These are phyloP conservation scores for Amphiprion ocellaris DNA, from an alignment of 2,113 vertebrate genomes.

Conservation along the genomic window DNA sequence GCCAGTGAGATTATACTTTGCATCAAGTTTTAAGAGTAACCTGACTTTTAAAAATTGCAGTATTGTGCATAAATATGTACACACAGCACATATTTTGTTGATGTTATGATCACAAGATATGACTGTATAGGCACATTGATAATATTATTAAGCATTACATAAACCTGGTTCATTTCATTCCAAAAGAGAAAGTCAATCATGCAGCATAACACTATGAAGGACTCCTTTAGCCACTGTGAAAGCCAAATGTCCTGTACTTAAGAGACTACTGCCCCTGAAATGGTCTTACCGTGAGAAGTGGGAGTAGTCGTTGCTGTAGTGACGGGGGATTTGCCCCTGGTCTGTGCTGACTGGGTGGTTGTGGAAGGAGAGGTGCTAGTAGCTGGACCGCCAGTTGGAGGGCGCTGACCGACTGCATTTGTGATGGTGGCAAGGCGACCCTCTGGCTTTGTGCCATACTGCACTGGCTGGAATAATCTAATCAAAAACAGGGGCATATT, in stretches of 20 bases:
- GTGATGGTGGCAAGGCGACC: conserved; percentile 88
- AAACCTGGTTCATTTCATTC: conserved; percentile 12
- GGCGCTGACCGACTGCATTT: conserved; percentile 78
- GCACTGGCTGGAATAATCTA: conserved; percentile 93
- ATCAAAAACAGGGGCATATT: background rate
- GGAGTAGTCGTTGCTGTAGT: conserved; percentile 83
- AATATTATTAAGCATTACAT: conserved; percentile 1
- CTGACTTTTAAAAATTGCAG: conserved; percentile 8
- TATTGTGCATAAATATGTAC: background rate
- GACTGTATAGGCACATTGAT: background rate
- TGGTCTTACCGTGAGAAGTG: conserved; percentile 87
- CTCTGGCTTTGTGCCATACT: conserved; percentile 93
- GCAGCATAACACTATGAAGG: conserved; percentile 26
- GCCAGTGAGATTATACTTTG: background rate
- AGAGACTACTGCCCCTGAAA: background rate
- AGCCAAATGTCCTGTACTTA: background rate
- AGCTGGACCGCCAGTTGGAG: conserved; percentile 73
- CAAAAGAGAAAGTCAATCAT: conserved; percentile 7
- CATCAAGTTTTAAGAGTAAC: background rate
- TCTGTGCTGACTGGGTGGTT: conserved; percentile 83
- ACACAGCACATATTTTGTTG: conserved; percentile 7
- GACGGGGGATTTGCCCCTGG: conserved; percentile 88
- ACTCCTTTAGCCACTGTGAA: background rate
- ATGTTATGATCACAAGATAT: background rate
- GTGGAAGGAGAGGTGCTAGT: conserved; percentile 81